Base-by-base conservation (phyloP, 2,797 vertebrate genomes). In the Cynodonichthys magdalenae region DNA sequence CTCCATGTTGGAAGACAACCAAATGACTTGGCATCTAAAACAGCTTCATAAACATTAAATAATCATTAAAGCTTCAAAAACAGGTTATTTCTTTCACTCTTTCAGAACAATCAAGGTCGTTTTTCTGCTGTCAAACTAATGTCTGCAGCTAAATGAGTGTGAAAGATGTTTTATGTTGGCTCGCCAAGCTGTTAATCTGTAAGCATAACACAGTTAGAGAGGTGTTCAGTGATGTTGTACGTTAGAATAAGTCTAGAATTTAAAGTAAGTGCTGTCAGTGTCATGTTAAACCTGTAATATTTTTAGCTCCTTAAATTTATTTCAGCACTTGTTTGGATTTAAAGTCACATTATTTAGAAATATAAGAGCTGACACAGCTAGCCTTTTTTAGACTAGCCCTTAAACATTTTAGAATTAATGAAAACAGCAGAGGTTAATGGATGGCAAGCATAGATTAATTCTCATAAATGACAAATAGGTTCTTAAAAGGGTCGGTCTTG, bases 401-500 rank as follows among this genome's bases (percentile, higher is more conserved):
- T 44, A 67, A 65, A 65, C 48, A 58, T 66, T 41, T 36, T 58
- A 19, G 31, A 45, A 63, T 52, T 18, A n/a, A 17, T 44, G 48
- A 71, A 57, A 58, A 55, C 9, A 60, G 1, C 0, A 19, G 24
- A 54, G 53, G 24, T 48, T 73, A 66, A 69, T 68, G 19, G 59
- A 73, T 55, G 55, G n/a, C 4, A 15, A 31, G 59, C 46, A 59
- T 47, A 75, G 34, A 51, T 10, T 57, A 64, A 51, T 59, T 82
- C 20, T 67, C 39, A 63, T 53, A 72, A 24, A 39, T 71, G 63
- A 82, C 17, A 4, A 61, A 87, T 66, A 15, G 20, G 52, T 66
- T 55, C 54, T 81, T 73, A 68, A 15, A 67, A 28, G 53, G 48
- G 52, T 19, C 72, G 36, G 28, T 49, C 42, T 18, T 3, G 48